phyloP scores from a whole-genome alignment of 2,888 invertebrate species.

The Lochmaea capreae region DNA sequence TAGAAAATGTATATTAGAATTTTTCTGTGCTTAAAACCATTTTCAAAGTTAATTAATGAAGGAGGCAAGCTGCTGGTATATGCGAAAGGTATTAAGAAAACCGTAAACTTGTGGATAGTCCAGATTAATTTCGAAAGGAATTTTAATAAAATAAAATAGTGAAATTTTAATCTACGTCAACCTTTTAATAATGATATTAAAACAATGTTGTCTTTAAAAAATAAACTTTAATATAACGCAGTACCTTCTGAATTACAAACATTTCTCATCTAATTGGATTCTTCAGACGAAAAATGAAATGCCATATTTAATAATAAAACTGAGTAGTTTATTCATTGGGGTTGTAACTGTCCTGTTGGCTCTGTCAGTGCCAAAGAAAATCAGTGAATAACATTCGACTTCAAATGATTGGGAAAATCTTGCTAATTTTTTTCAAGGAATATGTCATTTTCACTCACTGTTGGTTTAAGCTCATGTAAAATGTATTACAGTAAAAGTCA shows the following conservation, averaged over 20 bases:
- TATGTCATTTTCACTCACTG: too few species aligned
- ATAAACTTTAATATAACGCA: background rate
- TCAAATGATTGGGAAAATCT: too few species aligned
- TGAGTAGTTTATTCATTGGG: background rate
- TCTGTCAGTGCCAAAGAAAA: too few species aligned
- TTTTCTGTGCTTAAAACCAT: slow-evolving; percentile 1
- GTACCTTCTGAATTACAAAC: background rate
- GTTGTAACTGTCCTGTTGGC: too few species aligned
- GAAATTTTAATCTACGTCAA: background rate
- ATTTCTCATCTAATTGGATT: background rate
- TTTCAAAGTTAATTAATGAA: slow-evolving; percentile 2
- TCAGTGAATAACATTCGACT: too few species aligned
- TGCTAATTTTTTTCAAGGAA: too few species aligned
- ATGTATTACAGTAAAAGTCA: too few species aligned
- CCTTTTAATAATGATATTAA: slow-evolving; percentile 1
- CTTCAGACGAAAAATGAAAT: background rate
- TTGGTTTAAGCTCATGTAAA: too few species aligned
- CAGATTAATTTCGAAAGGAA: slow-evolving; percentile 5
- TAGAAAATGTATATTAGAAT: slow-evolving; percentile 12
- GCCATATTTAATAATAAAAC: background rate
- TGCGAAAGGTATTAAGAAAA: slow-evolving; percentile 8
- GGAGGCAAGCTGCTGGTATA: background rate
- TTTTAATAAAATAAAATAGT: slow-evolving; percentile 3
- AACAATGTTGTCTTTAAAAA: background rate
- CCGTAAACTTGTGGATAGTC: slow-evolving; percentile 8